phyloP scores from a whole-genome alignment of 2,113 vertebrate species.

The Antechinus flavipes region DNA sequence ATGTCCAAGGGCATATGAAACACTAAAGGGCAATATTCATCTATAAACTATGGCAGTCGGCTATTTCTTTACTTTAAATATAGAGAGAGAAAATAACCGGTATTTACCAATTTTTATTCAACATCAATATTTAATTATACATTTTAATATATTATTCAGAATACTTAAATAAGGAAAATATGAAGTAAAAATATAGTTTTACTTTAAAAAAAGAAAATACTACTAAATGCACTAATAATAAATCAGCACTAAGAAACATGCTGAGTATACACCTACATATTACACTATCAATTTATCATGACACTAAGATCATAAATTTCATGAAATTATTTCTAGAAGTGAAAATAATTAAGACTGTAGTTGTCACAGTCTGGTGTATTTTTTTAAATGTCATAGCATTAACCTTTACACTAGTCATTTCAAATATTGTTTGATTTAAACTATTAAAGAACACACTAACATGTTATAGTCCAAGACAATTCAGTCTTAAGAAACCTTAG shows the following conservation, averaged over 20 bases:
- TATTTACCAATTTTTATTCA: slow-evolving; percentile 34
- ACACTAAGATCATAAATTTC: slow-evolving; percentile 27
- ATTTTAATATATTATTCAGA: slow-evolving; percentile 7
- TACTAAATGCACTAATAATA: background rate
- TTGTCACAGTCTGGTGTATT: background rate
- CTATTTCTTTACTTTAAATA: background rate
- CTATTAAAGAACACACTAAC: background rate
- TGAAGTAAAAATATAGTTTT: background rate
- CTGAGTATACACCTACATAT: background rate
- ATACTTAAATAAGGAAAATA: slow-evolving; percentile 6
- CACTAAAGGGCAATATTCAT: background rate
- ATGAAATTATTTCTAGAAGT: slow-evolving; percentile 34
- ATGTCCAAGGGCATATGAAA: slow-evolving; percentile 6
- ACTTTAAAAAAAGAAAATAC: background rate
- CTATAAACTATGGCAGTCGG: background rate
- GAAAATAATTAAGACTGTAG: background rate
- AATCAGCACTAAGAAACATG: background rate
- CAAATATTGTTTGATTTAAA: slow-evolving; percentile 30
- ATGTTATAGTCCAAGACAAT: slow-evolving; percentile 36
- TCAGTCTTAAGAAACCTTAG: background rate
- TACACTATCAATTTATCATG: slow-evolving; percentile 8
- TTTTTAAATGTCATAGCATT: slow-evolving; percentile 39
- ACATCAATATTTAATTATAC: slow-evolving; percentile 32
- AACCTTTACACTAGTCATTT: slow-evolving; percentile 13
- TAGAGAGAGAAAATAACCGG: background rate